phyloP scores from a whole-genome alignment of 2,888 invertebrate species.

The Lymantria dispar region DNA sequence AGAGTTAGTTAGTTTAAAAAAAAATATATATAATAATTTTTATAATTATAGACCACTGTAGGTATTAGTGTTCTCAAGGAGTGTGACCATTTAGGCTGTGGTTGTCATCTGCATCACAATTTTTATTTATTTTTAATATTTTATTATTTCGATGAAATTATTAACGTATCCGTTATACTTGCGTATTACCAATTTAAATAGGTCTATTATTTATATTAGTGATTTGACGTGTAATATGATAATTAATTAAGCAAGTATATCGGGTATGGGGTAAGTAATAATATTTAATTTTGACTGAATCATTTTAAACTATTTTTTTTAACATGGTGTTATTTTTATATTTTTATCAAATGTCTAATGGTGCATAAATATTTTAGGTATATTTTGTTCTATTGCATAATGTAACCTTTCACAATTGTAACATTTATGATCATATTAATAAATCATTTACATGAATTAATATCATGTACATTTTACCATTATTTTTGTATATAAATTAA shows the following conservation, averaged over 20 bases:
- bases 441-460: slow-evolving; percentile 7
- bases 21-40: slow-evolving; percentile 29
- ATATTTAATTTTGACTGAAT: slow-evolving; percentile 32
- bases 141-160: slow-evolving; percentile 15
- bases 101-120: slow-evolving; percentile 67
- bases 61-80: slow-evolving; percentile 29
- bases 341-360: slow-evolving; percentile 44
- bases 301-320: slow-evolving; percentile 17
- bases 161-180: slow-evolving; percentile 4
- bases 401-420: slow-evolving; percentile 18
- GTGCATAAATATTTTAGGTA: slow-evolving; percentile 61
- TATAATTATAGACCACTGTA: slow-evolving; percentile 29
- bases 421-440: slow-evolving; percentile 1
- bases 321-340: slow-evolving; percentile 40
- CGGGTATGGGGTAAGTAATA: slow-evolving; percentile 14
- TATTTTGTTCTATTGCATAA: slow-evolving; percentile 34
- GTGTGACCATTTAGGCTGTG: slow-evolving; percentile 53
- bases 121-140: slow-evolving; percentile 36
- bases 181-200: not conserved
- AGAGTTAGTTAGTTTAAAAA: slow-evolving; percentile 45
- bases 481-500: slow-evolving; percentile 32
- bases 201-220: too few species aligned
- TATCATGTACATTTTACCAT: slow-evolving; percentile 10
- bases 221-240: too few species aligned
- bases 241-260: slow-evolving; percentile 9